These are phyloP conservation scores for Chelonia mydas DNA, from an alignment of 2,797 vertebrate genomes.

Conservation along the genomic window DNA sequence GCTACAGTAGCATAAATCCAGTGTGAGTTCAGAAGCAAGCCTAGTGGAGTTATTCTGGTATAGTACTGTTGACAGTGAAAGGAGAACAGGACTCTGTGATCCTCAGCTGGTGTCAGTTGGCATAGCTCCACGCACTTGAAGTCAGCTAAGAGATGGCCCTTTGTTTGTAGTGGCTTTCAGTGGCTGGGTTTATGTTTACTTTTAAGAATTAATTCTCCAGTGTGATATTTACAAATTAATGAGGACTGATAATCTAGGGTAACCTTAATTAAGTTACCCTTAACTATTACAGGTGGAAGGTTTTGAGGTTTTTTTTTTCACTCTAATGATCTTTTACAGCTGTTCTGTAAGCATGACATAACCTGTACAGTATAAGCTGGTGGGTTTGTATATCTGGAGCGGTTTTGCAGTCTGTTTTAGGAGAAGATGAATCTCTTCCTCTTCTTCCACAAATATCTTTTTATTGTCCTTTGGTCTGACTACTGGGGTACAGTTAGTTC, in stretches of 20 bases:
- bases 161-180: neutral
- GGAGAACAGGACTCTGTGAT: neutral
- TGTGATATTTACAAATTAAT: neutral
- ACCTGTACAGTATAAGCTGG: neutral
- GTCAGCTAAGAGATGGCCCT: neutral
- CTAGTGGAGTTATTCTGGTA: neutral
- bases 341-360: neutral
- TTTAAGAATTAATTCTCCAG: neutral
- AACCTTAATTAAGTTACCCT: neutral
- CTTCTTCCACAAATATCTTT: neutral
- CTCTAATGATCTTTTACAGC: too few relatives aligned
- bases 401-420: neutral
- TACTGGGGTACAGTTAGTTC: neutral
- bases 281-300: neutral
- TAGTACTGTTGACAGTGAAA: neutral
- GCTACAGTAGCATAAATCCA: neutral
- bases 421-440: neutral
- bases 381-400: neutral
- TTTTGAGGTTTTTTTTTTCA: too few relatives aligned
- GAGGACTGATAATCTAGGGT: neutral
- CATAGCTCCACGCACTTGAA: neutral
- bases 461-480: neutral
- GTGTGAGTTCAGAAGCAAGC: too few relatives aligned
- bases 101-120: neutral
- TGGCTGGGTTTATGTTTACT: neutral